Conservation (phyloP, 1,140 invertebrate species). For the Anadara kagoshimensis region DNA sequence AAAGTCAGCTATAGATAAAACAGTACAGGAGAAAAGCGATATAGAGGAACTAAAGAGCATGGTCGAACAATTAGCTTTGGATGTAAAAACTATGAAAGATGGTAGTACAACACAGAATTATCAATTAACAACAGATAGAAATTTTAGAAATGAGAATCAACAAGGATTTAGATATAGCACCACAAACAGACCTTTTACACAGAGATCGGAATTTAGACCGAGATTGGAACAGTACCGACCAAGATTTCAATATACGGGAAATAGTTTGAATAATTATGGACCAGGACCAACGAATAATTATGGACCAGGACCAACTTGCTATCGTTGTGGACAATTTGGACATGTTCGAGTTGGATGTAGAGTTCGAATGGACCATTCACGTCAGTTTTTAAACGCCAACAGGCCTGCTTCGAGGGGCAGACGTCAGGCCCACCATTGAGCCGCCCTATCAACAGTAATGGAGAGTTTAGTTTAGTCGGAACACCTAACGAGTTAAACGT, state of each 20-base stretch:
- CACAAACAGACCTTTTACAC: background rate
- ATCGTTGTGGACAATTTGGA: slow-evolving; percentile 17
- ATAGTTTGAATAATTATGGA: no score
- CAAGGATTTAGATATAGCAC: background rate
- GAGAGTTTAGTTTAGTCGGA: background rate
- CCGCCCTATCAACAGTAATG: background rate
- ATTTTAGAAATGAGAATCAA: background rate
- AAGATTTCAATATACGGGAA: no score
- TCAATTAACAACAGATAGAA: background rate
- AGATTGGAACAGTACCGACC: background rate
- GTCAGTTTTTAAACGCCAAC: slow-evolving; percentile 24
- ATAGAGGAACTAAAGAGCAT: background rate
- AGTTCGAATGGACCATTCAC: slow-evolving; percentile 18
- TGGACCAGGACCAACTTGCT: slow-evolving; percentile 4
- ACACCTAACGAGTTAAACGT: slow-evolving; percentile 1
- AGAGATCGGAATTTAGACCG: background rate
- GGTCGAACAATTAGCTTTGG: background rate
- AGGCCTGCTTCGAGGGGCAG: slow-evolving; percentile 10
- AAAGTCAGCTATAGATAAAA: no score
- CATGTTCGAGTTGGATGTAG: slow-evolving; percentile 21
- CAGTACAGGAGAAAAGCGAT: background rate
- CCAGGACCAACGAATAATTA: no score
- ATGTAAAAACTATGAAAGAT: background rate
- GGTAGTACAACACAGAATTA: background rate
- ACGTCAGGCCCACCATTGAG: no score